A percentile compares a stretch with the other conserved stretches of the same genome.
These are phyloP conservation scores for Stichodactyla helianthus DNA, from an alignment of 64 coral and sea anemone genomes.

Conservation along the genomic window DNA sequence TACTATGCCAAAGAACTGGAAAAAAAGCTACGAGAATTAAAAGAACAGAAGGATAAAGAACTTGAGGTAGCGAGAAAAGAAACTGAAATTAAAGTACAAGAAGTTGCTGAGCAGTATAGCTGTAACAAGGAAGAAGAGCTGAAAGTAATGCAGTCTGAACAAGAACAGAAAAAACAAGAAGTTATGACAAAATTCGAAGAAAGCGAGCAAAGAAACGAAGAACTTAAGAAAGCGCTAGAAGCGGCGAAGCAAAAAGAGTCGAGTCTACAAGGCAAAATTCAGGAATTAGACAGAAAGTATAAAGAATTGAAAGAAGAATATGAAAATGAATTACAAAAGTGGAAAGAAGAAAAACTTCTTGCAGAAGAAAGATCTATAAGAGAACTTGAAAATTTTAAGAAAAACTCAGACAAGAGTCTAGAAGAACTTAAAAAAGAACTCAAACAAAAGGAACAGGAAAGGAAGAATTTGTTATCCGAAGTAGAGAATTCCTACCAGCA, in stretches of 20 bases:
- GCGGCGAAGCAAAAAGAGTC: constrained; percentile 25
- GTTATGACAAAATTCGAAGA: constrained; percentile 49
- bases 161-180: constrained; percentile 53
- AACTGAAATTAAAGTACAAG: constrained; percentile 49
- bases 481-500: constrained; percentile 55
- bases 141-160: constrained; percentile 67
- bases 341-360: constrained; percentile 61
- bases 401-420: constrained; percentile 36
- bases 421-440: constrained; percentile 56
- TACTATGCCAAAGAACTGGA: constrained; percentile 95
- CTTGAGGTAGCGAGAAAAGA: constrained; percentile 55
- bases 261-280: constrained; percentile 41
- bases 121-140: constrained; percentile 64
- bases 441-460: constrained; percentile 42
- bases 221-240: constrained; percentile 52
- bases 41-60: constrained; percentile 79
- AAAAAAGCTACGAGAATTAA: constrained; percentile 78
- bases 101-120: constrained; percentile 44
- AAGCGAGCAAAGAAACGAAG: constrained; percentile 47
- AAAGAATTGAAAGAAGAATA: constrained; percentile 65
- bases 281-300: constrained; percentile 45
- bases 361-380: constrained; percentile 50
- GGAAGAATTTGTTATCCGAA: constrained; percentile 34
- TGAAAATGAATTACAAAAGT: constrained; percentile 54
- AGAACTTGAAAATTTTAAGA: constrained; percentile 25